Percentiles rank a stretch among this genome's conserved stretches.
These are phyloP conservation scores for Hylaea fasciaria DNA, from an alignment of 2,888 invertebrate genomes.

Conservation along the genomic window DNA sequence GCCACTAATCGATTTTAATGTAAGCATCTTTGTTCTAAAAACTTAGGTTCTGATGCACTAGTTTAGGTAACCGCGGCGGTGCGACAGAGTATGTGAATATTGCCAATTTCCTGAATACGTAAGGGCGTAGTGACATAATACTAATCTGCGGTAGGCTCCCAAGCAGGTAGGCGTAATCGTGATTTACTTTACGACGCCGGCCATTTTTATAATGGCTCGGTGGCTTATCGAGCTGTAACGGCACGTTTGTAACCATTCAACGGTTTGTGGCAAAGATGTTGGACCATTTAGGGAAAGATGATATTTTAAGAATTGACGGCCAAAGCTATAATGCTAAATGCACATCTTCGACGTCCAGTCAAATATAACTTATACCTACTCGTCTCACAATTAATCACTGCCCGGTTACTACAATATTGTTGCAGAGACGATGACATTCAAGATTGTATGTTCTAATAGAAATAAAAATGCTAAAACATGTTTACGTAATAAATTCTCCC, in stretches of 20 bases:
- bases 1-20: no score
- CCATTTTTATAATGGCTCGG: conserved; percentile 31
- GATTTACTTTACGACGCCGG: conserved; percentile 32
- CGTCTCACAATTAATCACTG: no score
- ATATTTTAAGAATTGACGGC: not conserved
- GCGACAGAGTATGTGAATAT: conserved; percentile 31
- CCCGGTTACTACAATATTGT: no score
- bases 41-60: conserved; percentile 15
- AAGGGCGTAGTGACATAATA: conserved; percentile 25
- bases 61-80: conserved; percentile 15
- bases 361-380: no score
- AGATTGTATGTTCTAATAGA: no score
- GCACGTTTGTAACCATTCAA: conserved; percentile 28
- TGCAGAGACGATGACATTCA: no score
- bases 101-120: conserved; percentile 38
- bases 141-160: conserved; percentile 29
- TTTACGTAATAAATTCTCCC: no score
- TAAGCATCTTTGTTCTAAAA: conserved; percentile 4
- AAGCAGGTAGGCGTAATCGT: conserved; percentile 32
- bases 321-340: not conserved
- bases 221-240: conserved; percentile 27
- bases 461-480: no score
- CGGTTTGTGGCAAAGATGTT: conserved; percentile 22
- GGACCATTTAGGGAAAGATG: conserved; percentile 10
- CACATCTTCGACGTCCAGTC: no score